Evolutionary conservation across 1,140 invertebrate species (phyloP).

Genomic region (Dufourea novaeangliae): DNA sequence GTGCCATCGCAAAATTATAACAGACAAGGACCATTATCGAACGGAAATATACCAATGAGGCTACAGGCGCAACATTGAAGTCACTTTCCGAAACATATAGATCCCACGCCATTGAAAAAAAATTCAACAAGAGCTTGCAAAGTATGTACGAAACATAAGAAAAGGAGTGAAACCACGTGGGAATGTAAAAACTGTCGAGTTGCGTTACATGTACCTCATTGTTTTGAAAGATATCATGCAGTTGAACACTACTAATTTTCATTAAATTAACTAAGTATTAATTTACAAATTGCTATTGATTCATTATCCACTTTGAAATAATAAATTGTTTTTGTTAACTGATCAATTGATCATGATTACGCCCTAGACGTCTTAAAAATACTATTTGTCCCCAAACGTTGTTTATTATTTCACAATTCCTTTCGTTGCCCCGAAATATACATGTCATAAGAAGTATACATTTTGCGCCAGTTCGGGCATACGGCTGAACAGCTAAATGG

Average conservation of each 20-base stretch:
- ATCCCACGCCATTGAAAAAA: slow-evolving; percentile 41
- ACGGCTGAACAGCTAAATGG: too few species aligned
- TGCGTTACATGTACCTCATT: slow-evolving; percentile 35
- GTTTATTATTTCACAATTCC: too few species aligned
- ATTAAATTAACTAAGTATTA: slow-evolving; percentile 26
- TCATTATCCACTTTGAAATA: slow-evolving; percentile 37
- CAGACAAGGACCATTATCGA: slow-evolving; percentile 21
- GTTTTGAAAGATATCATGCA: slow-evolving; percentile 32
- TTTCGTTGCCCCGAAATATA: too few species aligned
- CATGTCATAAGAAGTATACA: too few species aligned
- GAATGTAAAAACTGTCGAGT: slow-evolving; percentile 36
- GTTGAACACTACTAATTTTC: slow-evolving; percentile 30
- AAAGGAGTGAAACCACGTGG: slow-evolving; percentile 35
- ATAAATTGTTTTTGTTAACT: slow-evolving; percentile 41
- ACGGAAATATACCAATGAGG: slow-evolving; percentile 31
- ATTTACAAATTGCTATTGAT: slow-evolving; percentile 34
- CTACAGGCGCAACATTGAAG: slow-evolving; percentile 39
- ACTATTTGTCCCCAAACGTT: not conserved
- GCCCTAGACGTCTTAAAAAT: slow-evolving; percentile 15
- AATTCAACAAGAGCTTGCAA: slow-evolving; percentile 7
- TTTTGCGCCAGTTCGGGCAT: too few species aligned
- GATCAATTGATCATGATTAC: slow-evolving; percentile 27
- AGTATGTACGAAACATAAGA: slow-evolving; percentile 38
- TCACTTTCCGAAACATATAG: slow-evolving; percentile 52
- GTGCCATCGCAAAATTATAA: slow-evolving; percentile 32